These are phyloP conservation scores for Stichodactyla mertensii DNA, from an alignment of 64 coral and sea anemone genomes.

Conservation along the genomic window DNA sequence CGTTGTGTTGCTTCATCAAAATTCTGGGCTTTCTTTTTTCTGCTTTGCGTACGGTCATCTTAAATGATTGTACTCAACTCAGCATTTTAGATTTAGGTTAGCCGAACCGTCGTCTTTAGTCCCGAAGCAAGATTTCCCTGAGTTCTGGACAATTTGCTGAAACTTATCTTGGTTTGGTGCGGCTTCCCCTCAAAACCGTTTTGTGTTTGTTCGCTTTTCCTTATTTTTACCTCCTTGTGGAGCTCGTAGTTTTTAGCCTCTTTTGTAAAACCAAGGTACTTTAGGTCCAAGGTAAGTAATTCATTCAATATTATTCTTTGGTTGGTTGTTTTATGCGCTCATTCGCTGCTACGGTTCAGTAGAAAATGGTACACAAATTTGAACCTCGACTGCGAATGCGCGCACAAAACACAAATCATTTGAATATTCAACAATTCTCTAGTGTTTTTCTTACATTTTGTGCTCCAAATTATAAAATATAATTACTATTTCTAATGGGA, in stretches of 20 bases:
- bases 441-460: not conserved
- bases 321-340: not conserved
- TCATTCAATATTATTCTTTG: not conserved
- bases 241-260: not conserved
- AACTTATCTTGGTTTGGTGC: not conserved
- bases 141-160: not conserved
- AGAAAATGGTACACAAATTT: not conserved
- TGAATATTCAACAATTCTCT: not conserved
- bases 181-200: not conserved
- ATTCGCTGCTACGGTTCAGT: not conserved
- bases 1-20: slow-evolving; percentile 16
- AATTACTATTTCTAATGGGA: not conserved
- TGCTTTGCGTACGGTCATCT: not conserved
- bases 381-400: not conserved
- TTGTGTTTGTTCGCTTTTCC: slow-evolving; percentile 1
- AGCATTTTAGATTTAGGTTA: not conserved
- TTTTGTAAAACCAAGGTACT: not conserved
- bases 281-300: not conserved
- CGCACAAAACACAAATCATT: not conserved
- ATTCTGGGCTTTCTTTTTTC: slow-evolving; percentile 3
- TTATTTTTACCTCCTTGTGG: not conserved
- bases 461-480: not conserved
- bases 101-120: not conserved
- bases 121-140: not conserved
- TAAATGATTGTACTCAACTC: slow-evolving; percentile 2